Conservation (phyloP, 2,113 vertebrate genomes). For the Microtus richardsoni region DNA sequence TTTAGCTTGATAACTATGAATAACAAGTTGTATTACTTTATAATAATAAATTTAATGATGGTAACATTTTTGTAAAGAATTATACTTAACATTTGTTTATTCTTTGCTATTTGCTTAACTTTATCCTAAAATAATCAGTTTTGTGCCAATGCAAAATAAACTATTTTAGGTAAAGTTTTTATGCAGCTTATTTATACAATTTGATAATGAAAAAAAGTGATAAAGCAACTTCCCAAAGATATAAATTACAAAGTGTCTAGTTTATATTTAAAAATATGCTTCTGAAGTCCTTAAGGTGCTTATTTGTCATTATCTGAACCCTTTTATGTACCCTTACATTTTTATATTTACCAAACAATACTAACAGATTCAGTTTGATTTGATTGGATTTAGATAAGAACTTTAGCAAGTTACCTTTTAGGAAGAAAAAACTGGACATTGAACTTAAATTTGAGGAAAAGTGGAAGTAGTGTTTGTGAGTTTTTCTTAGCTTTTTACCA, state of each 20-base stretch:
- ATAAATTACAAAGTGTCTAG: conserved; percentile 33
- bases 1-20: conserved; percentile 16
- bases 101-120: background rate
- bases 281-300: conserved; percentile 7
- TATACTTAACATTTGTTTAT: conserved; percentile 19
- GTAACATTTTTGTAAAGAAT: conserved; percentile 8
- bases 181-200: background rate
- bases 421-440: conserved; percentile 20
- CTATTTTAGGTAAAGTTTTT: conserved; percentile 46
- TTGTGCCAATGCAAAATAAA: background rate
- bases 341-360: conserved; percentile 37
- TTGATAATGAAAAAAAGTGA: conserved; percentile 25
- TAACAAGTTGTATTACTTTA: background rate
- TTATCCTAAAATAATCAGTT: conserved; percentile 4
- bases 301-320: conserved; percentile 33
- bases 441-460: conserved; percentile 28
- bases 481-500: conserved; percentile 51
- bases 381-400: conserved; percentile 49
- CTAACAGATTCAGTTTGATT: conserved; percentile 10
- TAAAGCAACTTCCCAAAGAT: background rate
- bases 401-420: conserved; percentile 28
- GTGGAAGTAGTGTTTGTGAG: conserved; percentile 25
- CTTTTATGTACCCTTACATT: conserved; percentile 33
- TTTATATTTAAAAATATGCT: conserved; percentile 44
- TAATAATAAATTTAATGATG: conserved; percentile 53